Evolutionary conservation across 2,113 vertebrate genomes (phyloP).

Genomic region (Oncorhynchus tshawytscha): DNA sequence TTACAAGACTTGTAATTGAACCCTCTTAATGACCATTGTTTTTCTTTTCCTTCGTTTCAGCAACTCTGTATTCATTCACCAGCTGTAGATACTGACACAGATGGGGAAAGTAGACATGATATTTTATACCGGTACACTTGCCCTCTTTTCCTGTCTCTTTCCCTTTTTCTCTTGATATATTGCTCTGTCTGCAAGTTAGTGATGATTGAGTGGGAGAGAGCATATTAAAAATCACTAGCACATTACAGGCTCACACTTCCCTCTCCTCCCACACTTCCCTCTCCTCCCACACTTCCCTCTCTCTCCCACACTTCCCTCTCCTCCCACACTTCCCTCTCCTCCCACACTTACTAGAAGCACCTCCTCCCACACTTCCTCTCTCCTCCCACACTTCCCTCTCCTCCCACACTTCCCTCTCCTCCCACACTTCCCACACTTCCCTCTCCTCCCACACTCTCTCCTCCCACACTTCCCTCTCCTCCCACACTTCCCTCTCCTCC

Average conservation of each 20-base stretch:
- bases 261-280: neutral
- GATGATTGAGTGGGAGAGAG: slow-evolving; percentile 41
- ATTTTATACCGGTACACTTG: slow-evolving; percentile 16
- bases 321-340: neutral
- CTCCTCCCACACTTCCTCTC: neutral
- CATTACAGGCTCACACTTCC: slow-evolving; percentile 5
- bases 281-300: no score
- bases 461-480: neutral
- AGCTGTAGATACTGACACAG: no score
- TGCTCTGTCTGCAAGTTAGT: slow-evolving; percentile 30
- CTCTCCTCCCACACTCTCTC: neutral
- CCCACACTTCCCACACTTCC: no score
- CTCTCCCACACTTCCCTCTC: no score
- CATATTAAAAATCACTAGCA: neutral
- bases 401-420: neutral
- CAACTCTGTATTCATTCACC: neutral
- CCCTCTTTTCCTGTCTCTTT: neutral
- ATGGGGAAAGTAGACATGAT: slow-evolving; percentile 24
- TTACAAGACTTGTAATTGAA: slow-evolving; percentile 48
- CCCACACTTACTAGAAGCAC: no score
- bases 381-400: neutral
- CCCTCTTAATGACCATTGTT: neutral
- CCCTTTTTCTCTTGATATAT: slow-evolving; percentile 19
- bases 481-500: neutral
- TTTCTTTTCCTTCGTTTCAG: neutral